These are phyloP conservation scores for Drosophila pullipes DNA, from an alignment of 2,888 invertebrate genomes.

Conservation along the genomic window DNA sequence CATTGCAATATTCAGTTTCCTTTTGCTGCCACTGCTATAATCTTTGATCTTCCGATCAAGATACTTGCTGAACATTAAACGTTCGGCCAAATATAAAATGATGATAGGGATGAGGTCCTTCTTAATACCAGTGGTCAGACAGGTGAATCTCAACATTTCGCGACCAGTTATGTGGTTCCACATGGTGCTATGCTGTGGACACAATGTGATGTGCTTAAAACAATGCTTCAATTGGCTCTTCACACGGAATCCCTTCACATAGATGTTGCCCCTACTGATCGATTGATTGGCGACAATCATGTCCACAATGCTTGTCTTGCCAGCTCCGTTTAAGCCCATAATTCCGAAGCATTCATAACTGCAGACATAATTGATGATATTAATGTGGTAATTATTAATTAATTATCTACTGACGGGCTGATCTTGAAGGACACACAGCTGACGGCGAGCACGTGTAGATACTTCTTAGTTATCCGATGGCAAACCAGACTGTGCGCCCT, in stretches of 20 bases:
- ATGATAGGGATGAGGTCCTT: conserved; percentile 68
- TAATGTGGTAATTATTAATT: too few relatives aligned
- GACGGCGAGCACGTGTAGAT: background rate
- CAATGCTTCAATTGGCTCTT: conserved; percentile 86
- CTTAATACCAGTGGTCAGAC: conserved; percentile 87
- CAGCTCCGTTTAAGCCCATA: conserved; percentile 93
- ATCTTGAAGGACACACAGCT: conserved; percentile 39
- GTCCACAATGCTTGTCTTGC: conserved; percentile 94
- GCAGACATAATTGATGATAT: background rate
- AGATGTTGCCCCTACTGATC: conserved; percentile 89
- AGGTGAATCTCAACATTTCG: conserved; percentile 88
- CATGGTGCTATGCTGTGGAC: conserved; percentile 90
- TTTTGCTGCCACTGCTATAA: conserved; percentile 90
- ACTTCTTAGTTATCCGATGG: conserved; percentile 8
- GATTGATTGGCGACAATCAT: conserved; percentile 93
- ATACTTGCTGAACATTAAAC: conserved; percentile 87
- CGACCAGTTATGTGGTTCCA: conserved; percentile 89
- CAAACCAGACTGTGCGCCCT: conserved; percentile 21
- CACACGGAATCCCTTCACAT: conserved; percentile 87
- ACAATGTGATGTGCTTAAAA: conserved; percentile 88
- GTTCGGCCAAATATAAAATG: conserved; percentile 80
- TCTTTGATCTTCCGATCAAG: conserved; percentile 87
- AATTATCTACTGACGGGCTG: conserved; percentile 24
- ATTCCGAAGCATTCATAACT: conserved; percentile 92
- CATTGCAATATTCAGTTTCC: conserved; percentile 90